phyloP scores from a whole-genome alignment of 2,797 vertebrate species.

The Oreonectes daqikongensis region DNA sequence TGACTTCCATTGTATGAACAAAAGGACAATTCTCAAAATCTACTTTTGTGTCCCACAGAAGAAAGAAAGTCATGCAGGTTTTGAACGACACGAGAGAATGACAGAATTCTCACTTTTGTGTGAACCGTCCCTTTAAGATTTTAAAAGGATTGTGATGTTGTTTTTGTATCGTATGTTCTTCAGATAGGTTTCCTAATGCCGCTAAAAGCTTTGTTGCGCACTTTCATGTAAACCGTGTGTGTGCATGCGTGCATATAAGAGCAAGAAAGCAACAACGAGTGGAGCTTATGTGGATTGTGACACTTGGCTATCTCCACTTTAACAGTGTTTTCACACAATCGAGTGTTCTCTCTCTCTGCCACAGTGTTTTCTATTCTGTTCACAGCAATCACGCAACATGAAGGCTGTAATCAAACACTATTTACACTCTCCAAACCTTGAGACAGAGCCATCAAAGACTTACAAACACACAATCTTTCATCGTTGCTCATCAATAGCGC shows the following conservation, averaged over 20 bases:
- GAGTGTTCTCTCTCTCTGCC: constrained; percentile 26
- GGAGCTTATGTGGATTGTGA: background rate
- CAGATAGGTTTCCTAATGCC: background rate
- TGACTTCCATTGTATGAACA: no score
- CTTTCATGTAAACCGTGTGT: background rate
- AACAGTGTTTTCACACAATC: constrained; percentile 13
- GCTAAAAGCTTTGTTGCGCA: background rate
- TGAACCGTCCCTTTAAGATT: no score
- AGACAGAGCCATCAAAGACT: constrained; percentile 35
- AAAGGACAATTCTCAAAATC: no score
- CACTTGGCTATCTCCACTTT: background rate
- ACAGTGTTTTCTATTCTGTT: constrained; percentile 2
- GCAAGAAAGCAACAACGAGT: background rate
- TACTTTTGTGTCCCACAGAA: no score
- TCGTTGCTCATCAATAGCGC: constrained; percentile 21
- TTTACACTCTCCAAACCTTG: background rate
- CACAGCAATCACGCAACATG: constrained; percentile 13
- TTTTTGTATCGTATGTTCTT: background rate
- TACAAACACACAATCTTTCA: constrained; percentile 1
- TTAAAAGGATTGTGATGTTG: no score
- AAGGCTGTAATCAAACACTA: constrained; percentile 35
- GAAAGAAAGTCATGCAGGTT: no score
- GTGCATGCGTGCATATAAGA: background rate
- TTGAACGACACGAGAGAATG: no score
- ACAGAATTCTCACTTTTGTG: no score